Evolutionary conservation across 2,113 vertebrate genomes (phyloP).

Genomic region (Brachypteracias leptosomus): DNA sequence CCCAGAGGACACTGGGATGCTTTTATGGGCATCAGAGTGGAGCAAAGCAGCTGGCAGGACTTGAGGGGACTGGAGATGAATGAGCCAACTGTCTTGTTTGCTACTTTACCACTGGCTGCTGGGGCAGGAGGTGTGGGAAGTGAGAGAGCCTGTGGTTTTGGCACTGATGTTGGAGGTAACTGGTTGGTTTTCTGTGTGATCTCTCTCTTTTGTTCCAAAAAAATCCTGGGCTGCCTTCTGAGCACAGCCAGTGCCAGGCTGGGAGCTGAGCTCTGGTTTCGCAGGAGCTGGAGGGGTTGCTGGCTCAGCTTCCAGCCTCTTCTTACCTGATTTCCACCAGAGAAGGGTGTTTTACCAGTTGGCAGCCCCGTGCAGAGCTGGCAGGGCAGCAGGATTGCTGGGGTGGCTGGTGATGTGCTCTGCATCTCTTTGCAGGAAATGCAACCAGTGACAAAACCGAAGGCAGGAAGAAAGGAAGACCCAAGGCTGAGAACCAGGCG

Average conservation of each 20-base stretch:
- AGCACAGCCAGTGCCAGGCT: neutral
- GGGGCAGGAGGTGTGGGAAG: neutral
- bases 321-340: neutral
- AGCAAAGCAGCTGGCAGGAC: neutral
- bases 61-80: neutral
- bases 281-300: neutral
- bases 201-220: neutral
- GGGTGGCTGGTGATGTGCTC: neutral
- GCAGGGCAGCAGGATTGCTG: too few species aligned
- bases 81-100: neutral
- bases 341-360: neutral
- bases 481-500: constrained; percentile 87
- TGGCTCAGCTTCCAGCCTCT: neutral
- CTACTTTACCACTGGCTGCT: neutral
- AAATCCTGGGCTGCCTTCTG: neutral
- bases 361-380: too few species aligned
- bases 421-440: constrained; percentile 72
- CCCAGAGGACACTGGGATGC: neutral
- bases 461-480: constrained; percentile 91
- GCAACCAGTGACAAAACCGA: constrained; percentile 82
- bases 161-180: neutral
- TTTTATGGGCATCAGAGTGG: neutral
- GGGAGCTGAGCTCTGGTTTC: neutral
- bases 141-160: neutral
- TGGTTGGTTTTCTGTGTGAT: neutral